Evolutionary conservation across 2,113 vertebrate genomes (phyloP), one percentile per base, ranked within the genome.

Genomic region (Brachyhypopomus occidentalis): DNA sequence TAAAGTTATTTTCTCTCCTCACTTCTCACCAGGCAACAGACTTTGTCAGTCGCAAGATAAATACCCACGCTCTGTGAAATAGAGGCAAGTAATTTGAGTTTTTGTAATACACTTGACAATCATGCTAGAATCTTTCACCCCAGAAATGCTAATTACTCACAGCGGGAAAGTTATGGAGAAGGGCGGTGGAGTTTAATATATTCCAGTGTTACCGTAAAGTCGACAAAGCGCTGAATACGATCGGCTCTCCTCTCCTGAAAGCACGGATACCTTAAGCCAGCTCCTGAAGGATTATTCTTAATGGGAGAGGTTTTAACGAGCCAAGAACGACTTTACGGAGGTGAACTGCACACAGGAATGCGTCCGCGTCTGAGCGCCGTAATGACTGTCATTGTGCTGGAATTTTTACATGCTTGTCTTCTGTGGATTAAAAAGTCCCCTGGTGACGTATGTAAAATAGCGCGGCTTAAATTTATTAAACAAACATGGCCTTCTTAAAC

Each of bases 61-160:
- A 87, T 84, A 78, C 62, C 59, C 63, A 78, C 45, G 36, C 48
- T 60, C 64, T 60, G 83, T 62, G 64, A 38, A 82, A 76, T 27
- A 66, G 72, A 63, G 59, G 30, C 70, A 45, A 86, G 78, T 86
- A 83, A 84, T 86, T 84, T 84, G 75, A 67, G 74, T 75, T 86
- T 81, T 77, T 80, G 70, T 79, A 77, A 80, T 87, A 81, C 80
- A 83, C 80, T 86, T 86, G 83, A 86, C 84, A 86, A 86, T 86
- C 87, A 86, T 75, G 82, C 77, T 84, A 83, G 84, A 86, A 85
- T 89, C 84, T 86, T 87, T 87, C 76, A 84, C 79, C 86, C 73
- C 82, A 76, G 77, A 87, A 87, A 89, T 89, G 88, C 85, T 89
- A 87, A 89, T 89, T 87, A 82, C 82, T 86, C 88, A 82, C 86